phyloP scores from a whole-genome alignment of 1,140 invertebrate species.

The Hypsibius dujardini region DNA sequence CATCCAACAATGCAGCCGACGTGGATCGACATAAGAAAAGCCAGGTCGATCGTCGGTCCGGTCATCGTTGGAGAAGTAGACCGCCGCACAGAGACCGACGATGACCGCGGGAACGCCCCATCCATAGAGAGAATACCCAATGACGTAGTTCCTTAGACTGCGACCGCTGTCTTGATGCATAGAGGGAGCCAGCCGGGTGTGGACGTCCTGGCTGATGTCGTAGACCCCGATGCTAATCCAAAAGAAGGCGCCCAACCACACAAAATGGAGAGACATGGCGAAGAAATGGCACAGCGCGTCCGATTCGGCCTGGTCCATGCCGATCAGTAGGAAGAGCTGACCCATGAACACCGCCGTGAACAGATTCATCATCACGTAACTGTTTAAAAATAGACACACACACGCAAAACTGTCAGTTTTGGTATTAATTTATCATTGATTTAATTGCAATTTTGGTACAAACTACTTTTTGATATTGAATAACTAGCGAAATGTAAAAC shows the following conservation, averaged over 20 bases:
- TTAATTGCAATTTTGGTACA: too few relatives aligned
- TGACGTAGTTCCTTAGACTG: neutral
- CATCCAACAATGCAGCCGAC: slow-evolving; percentile 9
- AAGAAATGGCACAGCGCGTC: slow-evolving; percentile 14
- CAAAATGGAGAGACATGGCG: slow-evolving; percentile 11
- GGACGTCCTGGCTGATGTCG: slow-evolving; percentile 7
- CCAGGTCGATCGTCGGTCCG: neutral
- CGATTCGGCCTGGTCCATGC: slow-evolving; percentile 6
- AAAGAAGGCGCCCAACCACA: slow-evolving; percentile 3
- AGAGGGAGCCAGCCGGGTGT: slow-evolving; percentile 11
- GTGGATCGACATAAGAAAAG: neutral
- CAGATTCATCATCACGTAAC: slow-evolving; percentile 10
- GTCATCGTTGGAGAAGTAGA: neutral
- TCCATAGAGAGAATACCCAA: slow-evolving; percentile 6
- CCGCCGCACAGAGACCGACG: neutral
- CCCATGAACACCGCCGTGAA: neutral
- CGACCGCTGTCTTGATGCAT: neutral
- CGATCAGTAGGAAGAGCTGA: slow-evolving; percentile 11
- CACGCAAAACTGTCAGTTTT: too few relatives aligned
- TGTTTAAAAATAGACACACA: too few relatives aligned
- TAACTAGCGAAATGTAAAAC: too few relatives aligned
- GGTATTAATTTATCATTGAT: too few relatives aligned
- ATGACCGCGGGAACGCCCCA: slow-evolving; percentile 6
- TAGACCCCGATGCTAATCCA: slow-evolving; percentile 12
- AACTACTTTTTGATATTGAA: too few relatives aligned